A percentile compares a stretch with the other conserved stretches of the same genome.
phyloP scores from a whole-genome alignment of 2,113 vertebrate genomes.

The Macrotis lagotis region DNA sequence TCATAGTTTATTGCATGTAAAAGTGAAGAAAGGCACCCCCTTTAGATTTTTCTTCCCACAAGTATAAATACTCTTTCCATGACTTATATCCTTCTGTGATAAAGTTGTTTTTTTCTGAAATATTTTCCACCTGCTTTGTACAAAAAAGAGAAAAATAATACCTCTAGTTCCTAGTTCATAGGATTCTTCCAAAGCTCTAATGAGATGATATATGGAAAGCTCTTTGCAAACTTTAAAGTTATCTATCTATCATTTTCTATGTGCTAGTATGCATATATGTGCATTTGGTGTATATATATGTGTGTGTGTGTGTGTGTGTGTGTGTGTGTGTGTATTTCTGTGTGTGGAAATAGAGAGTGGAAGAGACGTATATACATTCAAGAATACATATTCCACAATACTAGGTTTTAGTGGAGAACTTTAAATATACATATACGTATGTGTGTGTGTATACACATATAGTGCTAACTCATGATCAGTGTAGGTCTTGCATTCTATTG shows the following conservation, averaged over 20 bases:
- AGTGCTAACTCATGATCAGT: constrained; percentile 45
- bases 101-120: neutral
- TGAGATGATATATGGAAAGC: neutral
- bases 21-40: neutral
- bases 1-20: neutral
- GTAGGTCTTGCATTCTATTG: constrained; percentile 47
- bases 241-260: neutral
- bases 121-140: neutral
- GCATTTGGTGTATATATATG: neutral
- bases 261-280: neutral
- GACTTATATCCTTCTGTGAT: neutral
- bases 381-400: constrained; percentile 58
- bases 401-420: constrained; percentile 39
- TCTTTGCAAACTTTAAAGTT: neutral
- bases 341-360: too few relatives aligned
- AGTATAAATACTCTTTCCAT: neutral
- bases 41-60: neutral
- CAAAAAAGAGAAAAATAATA: neutral
- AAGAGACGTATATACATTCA: constrained; percentile 2
- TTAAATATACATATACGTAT: too few relatives aligned
- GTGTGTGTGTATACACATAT: too few relatives aligned
- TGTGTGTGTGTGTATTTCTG: too few relatives aligned
- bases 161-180: neutral
- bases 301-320: neutral
- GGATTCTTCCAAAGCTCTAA: neutral